Conservation (phyloP, 2,113 vertebrate species). For the Lonchura striata region DNA sequence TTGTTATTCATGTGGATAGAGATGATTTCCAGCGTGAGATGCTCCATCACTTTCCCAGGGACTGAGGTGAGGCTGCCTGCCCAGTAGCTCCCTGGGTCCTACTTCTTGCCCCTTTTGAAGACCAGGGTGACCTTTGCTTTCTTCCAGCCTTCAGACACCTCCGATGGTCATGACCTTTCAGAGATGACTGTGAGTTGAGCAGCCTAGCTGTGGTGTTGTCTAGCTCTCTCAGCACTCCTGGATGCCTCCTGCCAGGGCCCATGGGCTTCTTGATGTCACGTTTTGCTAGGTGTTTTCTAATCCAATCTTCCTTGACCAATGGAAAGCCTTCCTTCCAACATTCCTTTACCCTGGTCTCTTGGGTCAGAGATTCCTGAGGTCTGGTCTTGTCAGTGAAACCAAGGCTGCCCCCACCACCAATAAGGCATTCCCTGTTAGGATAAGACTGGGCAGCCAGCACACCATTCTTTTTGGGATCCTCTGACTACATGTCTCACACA, state of each 20-base stretch:
- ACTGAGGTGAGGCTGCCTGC: neutral
- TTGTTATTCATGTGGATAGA: neutral
- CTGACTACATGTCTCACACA: neutral
- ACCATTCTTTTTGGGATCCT: neutral
- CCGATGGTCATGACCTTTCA: neutral
- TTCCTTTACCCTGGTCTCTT: neutral
- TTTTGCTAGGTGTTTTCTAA: neutral
- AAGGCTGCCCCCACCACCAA: neutral
- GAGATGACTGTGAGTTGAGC: rapidly evolving
- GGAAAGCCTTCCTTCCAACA: neutral
- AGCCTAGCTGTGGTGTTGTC: neutral
- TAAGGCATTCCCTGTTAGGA: neutral
- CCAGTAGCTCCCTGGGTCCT: neutral
- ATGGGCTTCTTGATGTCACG: rapidly evolving
- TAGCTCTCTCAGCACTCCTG: neutral
- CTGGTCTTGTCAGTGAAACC: neutral
- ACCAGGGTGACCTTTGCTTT: neutral
- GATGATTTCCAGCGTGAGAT: neutral
- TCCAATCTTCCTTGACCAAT: neutral
- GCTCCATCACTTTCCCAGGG: neutral
- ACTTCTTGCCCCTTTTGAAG: neutral
- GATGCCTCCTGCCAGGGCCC: rapidly evolving
- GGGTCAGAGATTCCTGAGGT: neutral
- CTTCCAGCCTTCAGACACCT: neutral
- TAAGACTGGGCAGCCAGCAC: neutral